Evolutionary conservation across 2,888 invertebrate genomes (phyloP), one percentile per base, ranked within the genome.

Genomic region (Selenia dentaria): DNA sequence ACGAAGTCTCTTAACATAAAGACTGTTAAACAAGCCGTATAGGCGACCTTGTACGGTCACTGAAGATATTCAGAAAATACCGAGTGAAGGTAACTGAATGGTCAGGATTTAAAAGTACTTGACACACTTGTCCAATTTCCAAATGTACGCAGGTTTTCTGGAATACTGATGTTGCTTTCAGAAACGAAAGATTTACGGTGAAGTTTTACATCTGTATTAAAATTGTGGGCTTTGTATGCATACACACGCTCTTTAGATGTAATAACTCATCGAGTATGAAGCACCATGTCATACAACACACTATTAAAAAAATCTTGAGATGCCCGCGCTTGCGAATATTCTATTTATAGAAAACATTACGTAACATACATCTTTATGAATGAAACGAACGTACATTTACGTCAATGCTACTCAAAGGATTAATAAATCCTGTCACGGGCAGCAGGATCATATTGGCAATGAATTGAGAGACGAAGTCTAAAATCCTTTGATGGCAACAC

Each of bases 161-260:
- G n/a, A 35, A 40, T 35, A 29, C 11, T 8, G 32, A 33, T 20
- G 31, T 39, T 41, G 44, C 36, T 59, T 57, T 60, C 50, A 44
- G 42, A 55, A 62, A 57, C 45, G 40, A 47, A 42, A 57, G 53
- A 59, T 64, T 62, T 53, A 57, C 65, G 62, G 53, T 49, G 59
- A 60, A 54, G 55, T 57, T 38, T 40, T 60, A 63, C 67, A 69
- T 62, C 62, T 70, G 70, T 58, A 51, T 51, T 67, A 43, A 37
- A 32, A 33, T 48, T 29, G 18, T 41, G 10, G 32, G 13, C 3
- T 33, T 29, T 12, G 20, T 9, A 27, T 28, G 11, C 44, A 44
- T 33, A 12, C 18, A 41, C 51, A 36, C 27, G 32, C 38, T 51
- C 34, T 24, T 18, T 24, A 36, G 32, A 44, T 26, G 36, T 43